Percentiles rank a stretch among this genome's conserved stretches.
Evolutionary conservation across 2,113 vertebrate genomes (phyloP).

Genomic region (Onychostoma macrolepis): DNA sequence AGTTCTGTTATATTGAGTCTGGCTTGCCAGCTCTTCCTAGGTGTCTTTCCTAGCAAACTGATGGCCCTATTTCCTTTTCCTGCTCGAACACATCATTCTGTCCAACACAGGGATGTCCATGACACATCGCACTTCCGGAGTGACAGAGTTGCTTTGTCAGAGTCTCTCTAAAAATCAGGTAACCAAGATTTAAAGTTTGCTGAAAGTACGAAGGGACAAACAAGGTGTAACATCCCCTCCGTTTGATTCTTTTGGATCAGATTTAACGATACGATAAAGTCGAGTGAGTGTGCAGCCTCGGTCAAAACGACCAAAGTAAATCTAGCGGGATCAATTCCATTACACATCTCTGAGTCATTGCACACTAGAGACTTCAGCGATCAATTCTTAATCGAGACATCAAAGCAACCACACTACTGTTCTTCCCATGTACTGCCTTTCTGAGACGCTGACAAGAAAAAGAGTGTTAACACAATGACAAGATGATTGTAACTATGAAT

Average conservation of each 20-base stretch:
- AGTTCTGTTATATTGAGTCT: neutral
- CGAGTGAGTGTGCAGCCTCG: neutral
- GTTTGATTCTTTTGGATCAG: neutral
- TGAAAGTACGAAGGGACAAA: neutral
- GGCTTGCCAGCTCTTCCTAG: neutral
- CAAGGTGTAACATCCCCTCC: neutral
- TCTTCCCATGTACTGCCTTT: neutral
- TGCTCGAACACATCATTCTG: slow-evolving; percentile 13
- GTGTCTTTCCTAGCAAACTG: neutral
- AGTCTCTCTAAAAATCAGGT: neutral
- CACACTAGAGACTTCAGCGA: slow-evolving; percentile 21
- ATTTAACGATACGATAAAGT: slow-evolving; percentile 34
- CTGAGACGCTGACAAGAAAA: neutral
- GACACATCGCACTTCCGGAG: neutral
- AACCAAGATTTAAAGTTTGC: neutral
- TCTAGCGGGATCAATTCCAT: slow-evolving; percentile 41
- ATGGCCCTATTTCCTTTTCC: slow-evolving; percentile 6
- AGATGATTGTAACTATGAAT: neutral
- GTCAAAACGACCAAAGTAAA: slow-evolving; percentile 41
- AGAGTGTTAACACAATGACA: neutral
- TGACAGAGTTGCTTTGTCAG: slow-evolving; percentile 15
- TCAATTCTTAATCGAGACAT: slow-evolving; percentile 41
- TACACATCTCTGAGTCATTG: slow-evolving; percentile 34
- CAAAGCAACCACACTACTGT: slow-evolving; percentile 24
- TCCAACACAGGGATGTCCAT: neutral